These are phyloP conservation scores for Bruchidius siliquastri DNA, from an alignment of 2,888 invertebrate genomes.

Conservation along the genomic window DNA sequence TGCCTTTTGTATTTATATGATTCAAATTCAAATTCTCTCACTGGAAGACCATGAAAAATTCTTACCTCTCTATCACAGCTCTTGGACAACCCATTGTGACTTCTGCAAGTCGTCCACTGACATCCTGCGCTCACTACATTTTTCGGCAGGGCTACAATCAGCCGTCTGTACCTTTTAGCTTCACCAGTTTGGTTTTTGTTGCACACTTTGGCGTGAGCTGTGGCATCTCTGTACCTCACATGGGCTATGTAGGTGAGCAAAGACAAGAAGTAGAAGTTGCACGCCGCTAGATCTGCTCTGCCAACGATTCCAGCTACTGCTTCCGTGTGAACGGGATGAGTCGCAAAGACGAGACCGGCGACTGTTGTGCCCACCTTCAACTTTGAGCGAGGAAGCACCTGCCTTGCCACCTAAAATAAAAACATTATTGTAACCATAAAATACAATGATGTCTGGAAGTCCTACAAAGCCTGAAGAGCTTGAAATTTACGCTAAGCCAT, in stretches of 20 bases:
- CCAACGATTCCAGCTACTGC: slow-evolving; percentile 95
- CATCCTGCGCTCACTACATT: slow-evolving; percentile 24
- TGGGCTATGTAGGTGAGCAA: slow-evolving; percentile 83
- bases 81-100: background rate
- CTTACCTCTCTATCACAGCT: background rate
- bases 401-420: slow-evolving; percentile 65
- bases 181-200: slow-evolving; percentile 24
- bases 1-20: too few species aligned
- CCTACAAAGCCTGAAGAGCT: too few species aligned
- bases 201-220: slow-evolving; percentile 36
- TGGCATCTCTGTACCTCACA: slow-evolving; percentile 58
- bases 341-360: slow-evolving; percentile 84
- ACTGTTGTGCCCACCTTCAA: slow-evolving; percentile 65
- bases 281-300: slow-evolving; percentile 88
- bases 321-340: slow-evolving; percentile 95
- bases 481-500: too few species aligned
- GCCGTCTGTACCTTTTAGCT: slow-evolving; percentile 39
- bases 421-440: too few species aligned
- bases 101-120: background rate
- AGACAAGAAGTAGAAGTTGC: slow-evolving; percentile 83
- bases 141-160: slow-evolving; percentile 39
- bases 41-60: too few species aligned
- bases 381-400: slow-evolving; percentile 61
- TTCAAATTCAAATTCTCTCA: too few species aligned
- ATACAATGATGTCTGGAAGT: too few species aligned